Percentiles rank a stretch among this genome's conserved stretches.
Conservation (phyloP, 2,113 vertebrate genomes). For the Alectura lathami region DNA sequence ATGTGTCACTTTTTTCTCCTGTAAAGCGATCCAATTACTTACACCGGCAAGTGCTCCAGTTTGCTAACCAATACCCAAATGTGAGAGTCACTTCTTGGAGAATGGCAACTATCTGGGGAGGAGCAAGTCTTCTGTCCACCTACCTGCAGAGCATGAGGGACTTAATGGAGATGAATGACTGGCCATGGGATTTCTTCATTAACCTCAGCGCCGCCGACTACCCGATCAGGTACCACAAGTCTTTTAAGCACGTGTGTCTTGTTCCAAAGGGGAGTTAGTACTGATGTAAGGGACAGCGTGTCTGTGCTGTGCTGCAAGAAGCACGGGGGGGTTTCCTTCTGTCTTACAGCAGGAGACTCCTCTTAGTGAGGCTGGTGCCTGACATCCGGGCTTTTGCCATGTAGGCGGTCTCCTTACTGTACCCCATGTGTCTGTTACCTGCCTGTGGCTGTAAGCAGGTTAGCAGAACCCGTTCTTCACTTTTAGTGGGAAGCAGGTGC, state of each 20-base stretch:
- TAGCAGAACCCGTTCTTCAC: background rate
- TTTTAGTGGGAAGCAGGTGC: background rate
- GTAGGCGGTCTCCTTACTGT: background rate
- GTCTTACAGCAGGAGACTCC: background rate
- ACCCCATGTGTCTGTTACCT: background rate
- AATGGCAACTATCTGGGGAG: slow-evolving; percentile 99
- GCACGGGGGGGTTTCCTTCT: background rate
- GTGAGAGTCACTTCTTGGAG: slow-evolving; percentile 95
- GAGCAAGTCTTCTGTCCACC: slow-evolving; percentile 94
- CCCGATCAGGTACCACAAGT: slow-evolving; percentile 87
- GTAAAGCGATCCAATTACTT: slow-evolving; percentile 93
- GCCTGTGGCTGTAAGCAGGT: background rate
- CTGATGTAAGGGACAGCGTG: accelerated
- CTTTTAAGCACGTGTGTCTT: background rate
- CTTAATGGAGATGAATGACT: slow-evolving; percentile 93
- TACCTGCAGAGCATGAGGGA: slow-evolving; percentile 95
- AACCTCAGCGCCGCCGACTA: slow-evolving; percentile 98
- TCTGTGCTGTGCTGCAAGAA: background rate
- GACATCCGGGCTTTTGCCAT: background rate
- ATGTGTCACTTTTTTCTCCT: slow-evolving; percentile 44
- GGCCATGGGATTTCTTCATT: slow-evolving; percentile 99
- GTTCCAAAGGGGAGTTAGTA: background rate
- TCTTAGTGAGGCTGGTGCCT: background rate
- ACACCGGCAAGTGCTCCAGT: slow-evolving; percentile 87
- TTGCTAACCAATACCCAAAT: slow-evolving; percentile 86